Base-by-base conservation (phyloP, 2,888 invertebrate species). In the Aethes cnicana region DNA sequence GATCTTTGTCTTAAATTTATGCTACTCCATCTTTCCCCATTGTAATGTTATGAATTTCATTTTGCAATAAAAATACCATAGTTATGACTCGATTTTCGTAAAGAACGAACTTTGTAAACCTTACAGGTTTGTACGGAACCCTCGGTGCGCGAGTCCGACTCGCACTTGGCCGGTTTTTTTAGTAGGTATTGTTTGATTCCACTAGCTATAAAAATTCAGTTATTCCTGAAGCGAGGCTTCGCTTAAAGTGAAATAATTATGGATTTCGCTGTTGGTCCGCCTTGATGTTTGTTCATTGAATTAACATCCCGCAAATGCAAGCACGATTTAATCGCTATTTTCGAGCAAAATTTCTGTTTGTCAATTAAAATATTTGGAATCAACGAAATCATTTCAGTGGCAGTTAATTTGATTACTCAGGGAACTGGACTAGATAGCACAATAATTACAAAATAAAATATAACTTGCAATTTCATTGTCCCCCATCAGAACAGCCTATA, bases 361-460 rank as follows among this genome's bases (percentile, higher is more conserved):
- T 83, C 87, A 85, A 84, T 88, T 85, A 85, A 86, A 87, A 86
- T 85, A 86, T 84, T 86, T 85, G 76, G 79, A 83, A 85, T 81
- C 81, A 80, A 65, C 65, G 80, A 84, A 85, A 85, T 86, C 72
- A 86, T 86, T 86, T 80, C 81, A 70, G 77, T 74, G 66, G 76
- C 75, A 68, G 77, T 77, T 83, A 80, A 83, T 82, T 85, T 78
- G 72, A 78, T 81, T 81, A 77, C 62, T 69, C 73, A 62, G 69
- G 66, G 67, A 75, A 72, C 66, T 72, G 53, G 61, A 70, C 69
- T 72, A 75, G 74, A 77, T 69, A 73, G 63, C 62, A 72, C n/a
- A n/a, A n/a, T n/a, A n/a, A n/a, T n/a, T n/a, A n/a, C n/a, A n/a
- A n/a, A n/a, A n/a, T n/a, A n/a, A 72, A 69, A 72, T 73, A 65